Base-by-base conservation (phyloP, 2,888 invertebrate species). In the Coelinius sp. region DNA sequence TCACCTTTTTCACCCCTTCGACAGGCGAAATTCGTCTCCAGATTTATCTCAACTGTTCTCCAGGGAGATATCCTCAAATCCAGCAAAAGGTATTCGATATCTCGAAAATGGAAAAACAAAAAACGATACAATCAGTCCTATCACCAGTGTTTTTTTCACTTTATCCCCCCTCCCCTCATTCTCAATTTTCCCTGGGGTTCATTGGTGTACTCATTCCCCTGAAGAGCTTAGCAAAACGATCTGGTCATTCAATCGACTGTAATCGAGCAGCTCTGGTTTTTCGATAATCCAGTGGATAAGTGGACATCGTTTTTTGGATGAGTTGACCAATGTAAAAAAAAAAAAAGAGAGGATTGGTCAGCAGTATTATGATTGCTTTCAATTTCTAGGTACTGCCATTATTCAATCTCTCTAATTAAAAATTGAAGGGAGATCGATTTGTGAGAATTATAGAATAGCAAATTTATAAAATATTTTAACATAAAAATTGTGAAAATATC, bases 221-320 rank as follows among this genome's bases (percentile, higher is more conserved):
- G n/a, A 49, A 52, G 31, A 35, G 31, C 66, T 52, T 53, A 53
- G 10, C 35, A 12, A 12, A 24, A 66, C 52, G 35, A 53, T 52
- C 31, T 66, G 35, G 68, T 69, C 62, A 69, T 46, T 62, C 46
- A 38, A 67, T 67, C 24, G 67, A 41, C 24, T 6, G 24, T 53
- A 53, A 67, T 67, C 67, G 38, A 63, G 24, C 63, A 10, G 41
- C 25, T 41, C 35, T 25, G 52, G 67, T 52, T 52, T n/a, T 38
- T 67, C 53, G 53, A 67, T 67, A 67, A 67, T 35, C 67, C 52
- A 22, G 20, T 35, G 31, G 38, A 22, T 67, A 53, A 38, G 20
- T 20, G 52, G 53, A 52, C 35, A 38, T 38, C 27, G 31, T 0
- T 65, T 65, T 65, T 49, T 31, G 14, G 49, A 65, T 65, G 24